Evolutionary conservation across 2,888 invertebrate genomes (phyloP).

Genomic region (Lycophotia porphyrea): DNA sequence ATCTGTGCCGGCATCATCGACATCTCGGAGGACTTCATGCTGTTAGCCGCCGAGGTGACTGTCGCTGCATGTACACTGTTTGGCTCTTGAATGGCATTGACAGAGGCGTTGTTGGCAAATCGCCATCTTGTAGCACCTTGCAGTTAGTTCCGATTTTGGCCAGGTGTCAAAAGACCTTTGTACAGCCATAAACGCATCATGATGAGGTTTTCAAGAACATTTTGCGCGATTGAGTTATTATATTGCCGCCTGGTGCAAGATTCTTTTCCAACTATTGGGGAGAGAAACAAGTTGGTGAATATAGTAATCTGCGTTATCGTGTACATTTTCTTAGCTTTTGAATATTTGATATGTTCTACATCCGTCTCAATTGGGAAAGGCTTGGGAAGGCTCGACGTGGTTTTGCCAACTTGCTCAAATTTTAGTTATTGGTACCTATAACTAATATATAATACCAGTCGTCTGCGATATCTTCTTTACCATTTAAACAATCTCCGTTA

Average conservation of each 20-base stretch:
- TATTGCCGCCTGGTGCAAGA: background rate
- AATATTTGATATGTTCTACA: no score
- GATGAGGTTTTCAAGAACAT: background rate
- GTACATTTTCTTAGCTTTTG: background rate
- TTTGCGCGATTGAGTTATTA: background rate
- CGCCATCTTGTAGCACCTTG: background rate
- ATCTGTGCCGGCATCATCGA: constrained; percentile 96
- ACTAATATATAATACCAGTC: no score
- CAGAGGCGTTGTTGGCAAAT: background rate
- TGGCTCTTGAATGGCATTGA: background rate
- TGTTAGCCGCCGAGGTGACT: constrained; percentile 96
- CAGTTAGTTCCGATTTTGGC: background rate
- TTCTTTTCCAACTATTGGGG: background rate
- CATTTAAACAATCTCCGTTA: background rate
- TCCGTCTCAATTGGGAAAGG: no score
- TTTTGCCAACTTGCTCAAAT: background rate
- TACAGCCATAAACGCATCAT: background rate
- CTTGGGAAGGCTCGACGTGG: background rate
- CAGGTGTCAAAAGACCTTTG: background rate
- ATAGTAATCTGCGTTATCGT: background rate
- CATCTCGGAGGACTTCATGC: constrained; percentile 97
- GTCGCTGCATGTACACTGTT: background rate
- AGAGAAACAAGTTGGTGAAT: background rate
- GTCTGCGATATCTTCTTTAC: background rate
- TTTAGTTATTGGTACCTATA: background rate